phyloP scores from a whole-genome alignment of 2,888 invertebrate genomes.

The Lobophora halterata region DNA sequence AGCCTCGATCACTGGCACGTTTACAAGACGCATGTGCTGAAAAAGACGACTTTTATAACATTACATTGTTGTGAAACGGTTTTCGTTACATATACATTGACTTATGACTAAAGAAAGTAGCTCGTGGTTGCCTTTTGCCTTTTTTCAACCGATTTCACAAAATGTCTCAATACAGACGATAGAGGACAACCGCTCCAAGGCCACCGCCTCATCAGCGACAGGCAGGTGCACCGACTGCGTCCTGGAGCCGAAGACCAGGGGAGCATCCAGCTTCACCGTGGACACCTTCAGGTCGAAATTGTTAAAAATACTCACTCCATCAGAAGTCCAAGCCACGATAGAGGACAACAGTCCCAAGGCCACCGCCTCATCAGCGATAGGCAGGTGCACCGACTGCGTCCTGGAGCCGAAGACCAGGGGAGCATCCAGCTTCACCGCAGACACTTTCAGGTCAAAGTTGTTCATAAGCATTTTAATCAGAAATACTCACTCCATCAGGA shows the following conservation, averaged over 20 bases:
- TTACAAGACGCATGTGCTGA: slow-evolving; percentile 67
- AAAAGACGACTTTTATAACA: slow-evolving; percentile 18
- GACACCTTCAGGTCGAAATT: slow-evolving; percentile 67
- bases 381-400: slow-evolving; percentile 49
- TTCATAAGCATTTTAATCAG: slow-evolving; percentile 42
- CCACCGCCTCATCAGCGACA: slow-evolving; percentile 46
- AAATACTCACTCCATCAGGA: slow-evolving; percentile 55
- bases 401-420: slow-evolving; percentile 48
- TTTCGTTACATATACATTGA: slow-evolving; percentile 1
- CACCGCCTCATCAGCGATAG: slow-evolving; percentile 50
- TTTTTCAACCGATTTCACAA: too few species aligned
- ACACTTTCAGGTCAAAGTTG: slow-evolving; percentile 65
- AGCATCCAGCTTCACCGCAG: slow-evolving; percentile 50
- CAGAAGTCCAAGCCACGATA: slow-evolving; percentile 69
- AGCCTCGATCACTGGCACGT: slow-evolving; percentile 60
- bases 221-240: slow-evolving; percentile 52
- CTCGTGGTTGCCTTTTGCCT: too few species aligned
- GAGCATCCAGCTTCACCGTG: slow-evolving; percentile 48
- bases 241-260: slow-evolving; percentile 46
- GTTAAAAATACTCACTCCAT: slow-evolving; percentile 57
- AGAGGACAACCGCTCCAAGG: slow-evolving; percentile 56
- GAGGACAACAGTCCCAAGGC: slow-evolving; percentile 56
- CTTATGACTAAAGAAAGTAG: too few species aligned
- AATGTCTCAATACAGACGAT: too few species aligned
- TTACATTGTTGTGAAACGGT: not conserved